Evolutionary conservation across 1,140 invertebrate genomes (phyloP), one percentile per base, ranked within the genome.

Genomic region (Polyergus mexicanus): DNA sequence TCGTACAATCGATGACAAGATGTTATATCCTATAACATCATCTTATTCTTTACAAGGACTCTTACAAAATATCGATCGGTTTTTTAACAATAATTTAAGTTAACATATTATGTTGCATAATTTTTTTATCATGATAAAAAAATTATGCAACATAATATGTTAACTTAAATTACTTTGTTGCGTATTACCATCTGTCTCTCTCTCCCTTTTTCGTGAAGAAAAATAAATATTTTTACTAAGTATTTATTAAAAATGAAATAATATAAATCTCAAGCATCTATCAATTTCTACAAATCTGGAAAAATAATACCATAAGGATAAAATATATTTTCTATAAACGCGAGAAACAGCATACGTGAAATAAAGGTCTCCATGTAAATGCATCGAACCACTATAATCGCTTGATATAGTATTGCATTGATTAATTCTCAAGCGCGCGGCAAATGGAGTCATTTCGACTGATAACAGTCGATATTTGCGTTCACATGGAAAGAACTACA

Each of bases 341-440:
- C 25, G 19, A 66, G 11, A 13, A 28, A 28, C 10, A 35, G 11
- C 28, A 22, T 47, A 35, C 11, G 6, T 8, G 11, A 44, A 4
- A n/a, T 6, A 76, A 62, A 76, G 28, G 38, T n/a, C 16, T 32
- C 19, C 35, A 22, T 80, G 16, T 38, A 81, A 81, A 81, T 60
- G 16, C 19, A 28, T 58, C 32, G 6, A 3, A 56, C 1, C 11
- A 19, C 54, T 81, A 51, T 51, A 72, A 81, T 58, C 19, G n/a
- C 7, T n/a, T 38, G 11, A 10, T 72, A 81, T 72, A 81, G 2
- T 60, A 58, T 81, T 19, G n/a, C 44, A 81, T 47, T 60, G 47
- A 81, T 81, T 72, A 60, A 19, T 71, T 7, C 28, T 56, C 35
- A 22, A 44, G 22, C 38, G 16, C 25, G 8, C 28, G 28, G 7